Percentiles rank a stretch among this genome's conserved stretches.
These are phyloP conservation scores for Sebastes wilsoni DNA, from an alignment of 2,797 vertebrate genomes.

Conservation along the genomic window DNA sequence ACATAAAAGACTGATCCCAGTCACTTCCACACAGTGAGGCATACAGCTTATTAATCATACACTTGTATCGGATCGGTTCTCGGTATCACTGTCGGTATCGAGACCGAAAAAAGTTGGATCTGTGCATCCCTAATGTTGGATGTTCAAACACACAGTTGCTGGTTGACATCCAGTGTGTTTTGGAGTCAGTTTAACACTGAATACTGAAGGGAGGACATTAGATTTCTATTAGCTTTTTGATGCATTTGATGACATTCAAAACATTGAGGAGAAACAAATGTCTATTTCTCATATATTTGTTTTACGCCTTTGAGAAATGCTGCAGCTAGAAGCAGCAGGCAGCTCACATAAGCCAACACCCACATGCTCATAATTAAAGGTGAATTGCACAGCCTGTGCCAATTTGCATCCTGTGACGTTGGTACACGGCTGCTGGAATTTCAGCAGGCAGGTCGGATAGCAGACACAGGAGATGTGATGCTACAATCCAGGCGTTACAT, in stretches of 20 bases:
- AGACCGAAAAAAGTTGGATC: too few relatives aligned
- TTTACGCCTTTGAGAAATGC: slow-evolving; percentile 41
- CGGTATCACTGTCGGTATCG: too few relatives aligned
- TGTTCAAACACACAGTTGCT: neutral
- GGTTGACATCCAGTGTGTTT: neutral
- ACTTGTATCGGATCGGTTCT: too few relatives aligned
- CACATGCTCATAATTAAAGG: slow-evolving; percentile 65
- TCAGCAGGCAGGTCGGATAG: slow-evolving; percentile 21
- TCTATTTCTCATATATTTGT: neutral
- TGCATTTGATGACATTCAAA: neutral
- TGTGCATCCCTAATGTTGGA: too few relatives aligned
- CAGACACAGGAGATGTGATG: slow-evolving; percentile 29
- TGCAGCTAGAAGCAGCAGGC: slow-evolving; percentile 32
- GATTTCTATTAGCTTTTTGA: too few relatives aligned
- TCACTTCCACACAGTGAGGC: too few relatives aligned
- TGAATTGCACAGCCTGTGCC: slow-evolving; percentile 55
- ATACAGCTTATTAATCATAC: too few relatives aligned
- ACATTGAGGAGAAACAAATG: neutral
- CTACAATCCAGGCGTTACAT: slow-evolving; percentile 12
- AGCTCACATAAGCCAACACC: slow-evolving; percentile 51
- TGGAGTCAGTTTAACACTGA: neutral
- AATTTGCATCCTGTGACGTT: slow-evolving; percentile 58
- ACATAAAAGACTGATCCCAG: too few relatives aligned
- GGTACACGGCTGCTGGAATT: slow-evolving; percentile 37
- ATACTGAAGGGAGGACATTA: neutral